phyloP scores from a whole-genome alignment of 2,888 invertebrate genomes.

The Brachyptera putata region DNA sequence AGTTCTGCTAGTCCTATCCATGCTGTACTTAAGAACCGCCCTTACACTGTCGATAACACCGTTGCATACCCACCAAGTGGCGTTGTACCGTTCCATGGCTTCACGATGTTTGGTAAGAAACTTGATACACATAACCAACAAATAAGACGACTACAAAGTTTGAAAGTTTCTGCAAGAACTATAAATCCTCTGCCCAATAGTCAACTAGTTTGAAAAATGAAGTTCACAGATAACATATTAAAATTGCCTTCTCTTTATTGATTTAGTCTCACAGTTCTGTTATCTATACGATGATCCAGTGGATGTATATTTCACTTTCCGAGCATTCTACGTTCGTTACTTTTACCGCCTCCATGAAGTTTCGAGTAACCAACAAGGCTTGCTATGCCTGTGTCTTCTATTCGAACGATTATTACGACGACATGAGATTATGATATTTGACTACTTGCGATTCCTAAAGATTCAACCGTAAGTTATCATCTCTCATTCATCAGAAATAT shows the following conservation, averaged over 20 bases:
- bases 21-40: constrained; percentile 69
- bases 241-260: too few species aligned
- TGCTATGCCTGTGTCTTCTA: constrained; percentile 81
- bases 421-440: constrained; percentile 86
- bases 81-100: constrained; percentile 93
- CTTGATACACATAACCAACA: too few species aligned
- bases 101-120: constrained; percentile 95
- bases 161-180: too few species aligned
- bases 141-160: too few species aligned
- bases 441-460: constrained; percentile 81
- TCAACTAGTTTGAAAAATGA: too few species aligned
- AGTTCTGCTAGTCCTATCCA: constrained; percentile 60
- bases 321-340: constrained; percentile 86
- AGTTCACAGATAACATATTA: too few species aligned
- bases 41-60: constrained; percentile 60
- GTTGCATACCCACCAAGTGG: constrained; percentile 90
- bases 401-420: constrained; percentile 88
- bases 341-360: constrained; percentile 90
- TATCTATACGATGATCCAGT: constrained; percentile 87
- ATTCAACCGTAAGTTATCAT: constrained; percentile 79
- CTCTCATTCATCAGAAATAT: too few species aligned
- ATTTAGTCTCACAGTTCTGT: constrained; percentile 56
- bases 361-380: constrained; percentile 84
- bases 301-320: constrained; percentile 82
- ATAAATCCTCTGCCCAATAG: too few species aligned